These are phyloP conservation scores for Todiramphus chloris DNA, from an alignment of 2,113 vertebrate species.

Conservation along the genomic window DNA sequence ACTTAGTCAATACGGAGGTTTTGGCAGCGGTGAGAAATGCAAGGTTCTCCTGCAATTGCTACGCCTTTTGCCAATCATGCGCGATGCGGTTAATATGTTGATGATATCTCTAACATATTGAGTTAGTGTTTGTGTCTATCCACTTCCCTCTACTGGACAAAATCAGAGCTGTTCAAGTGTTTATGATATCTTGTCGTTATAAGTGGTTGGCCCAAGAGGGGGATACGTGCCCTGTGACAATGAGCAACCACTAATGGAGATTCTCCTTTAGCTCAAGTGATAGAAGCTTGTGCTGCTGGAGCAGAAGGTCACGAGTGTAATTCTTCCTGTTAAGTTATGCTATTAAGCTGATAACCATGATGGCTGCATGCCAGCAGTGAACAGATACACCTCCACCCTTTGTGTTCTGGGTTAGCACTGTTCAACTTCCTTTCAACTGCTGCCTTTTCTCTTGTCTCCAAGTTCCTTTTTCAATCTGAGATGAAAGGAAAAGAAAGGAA, in stretches of 20 bases:
- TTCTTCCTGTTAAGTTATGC: slow-evolving; percentile 57
- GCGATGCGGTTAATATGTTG: slow-evolving; percentile 36
- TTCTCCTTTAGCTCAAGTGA: slow-evolving; percentile 56
- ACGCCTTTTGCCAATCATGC: neutral
- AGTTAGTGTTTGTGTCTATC: slow-evolving; percentile 56
- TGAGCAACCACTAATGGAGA: slow-evolving; percentile 60
- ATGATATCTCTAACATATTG: slow-evolving; percentile 45
- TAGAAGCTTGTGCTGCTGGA: slow-evolving; percentile 48
- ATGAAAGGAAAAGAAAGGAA: neutral
- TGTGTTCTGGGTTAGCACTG: slow-evolving; percentile 12
- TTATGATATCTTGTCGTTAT: slow-evolving; percentile 37
- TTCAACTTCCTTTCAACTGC: neutral
- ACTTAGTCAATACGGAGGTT: neutral
- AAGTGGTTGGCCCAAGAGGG: slow-evolving; percentile 62
- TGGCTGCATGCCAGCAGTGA: slow-evolving; percentile 51
- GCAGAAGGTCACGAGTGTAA: slow-evolving; percentile 48
- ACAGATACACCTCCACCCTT: slow-evolving; percentile 46
- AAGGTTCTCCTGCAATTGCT: neutral
- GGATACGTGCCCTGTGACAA: slow-evolving; percentile 34
- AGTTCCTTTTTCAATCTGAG: neutral
- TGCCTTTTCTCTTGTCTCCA: neutral
- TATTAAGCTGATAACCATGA: slow-evolving; percentile 61
- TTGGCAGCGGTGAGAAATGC: neutral
- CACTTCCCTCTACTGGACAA: slow-evolving; percentile 69
- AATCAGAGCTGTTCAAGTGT: slow-evolving; percentile 63